A percentile compares a stretch with the other conserved stretches of the same genome.
phyloP scores from a whole-genome alignment of 2,113 vertebrate genomes.

The Edolisoma coerulescens region DNA sequence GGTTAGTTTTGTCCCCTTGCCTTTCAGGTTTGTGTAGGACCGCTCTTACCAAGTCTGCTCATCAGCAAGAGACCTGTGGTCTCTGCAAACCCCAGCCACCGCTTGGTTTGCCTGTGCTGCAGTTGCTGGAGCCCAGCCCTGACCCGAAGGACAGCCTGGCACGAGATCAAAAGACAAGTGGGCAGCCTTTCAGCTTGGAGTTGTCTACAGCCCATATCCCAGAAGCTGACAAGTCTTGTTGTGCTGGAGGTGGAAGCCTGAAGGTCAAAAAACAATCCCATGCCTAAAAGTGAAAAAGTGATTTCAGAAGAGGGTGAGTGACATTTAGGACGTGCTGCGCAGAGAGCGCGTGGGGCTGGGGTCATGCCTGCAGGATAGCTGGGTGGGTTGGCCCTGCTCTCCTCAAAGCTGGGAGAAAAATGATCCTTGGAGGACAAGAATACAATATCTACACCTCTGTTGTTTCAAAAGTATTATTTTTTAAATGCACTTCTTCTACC shows the following conservation, averaged over 20 bases:
- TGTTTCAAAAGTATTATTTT: background rate
- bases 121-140: background rate
- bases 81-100: background rate
- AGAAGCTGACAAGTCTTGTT: background rate
- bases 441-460: background rate
- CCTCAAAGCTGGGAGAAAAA: background rate
- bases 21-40: background rate
- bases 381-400: background rate
- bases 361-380: background rate
- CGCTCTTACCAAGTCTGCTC: fast-evolving
- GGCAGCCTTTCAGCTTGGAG: background rate
- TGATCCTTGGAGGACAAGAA: background rate
- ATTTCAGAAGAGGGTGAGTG: background rate
- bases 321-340: fast-evolving
- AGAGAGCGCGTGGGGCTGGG: fast-evolving
- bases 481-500: background rate
- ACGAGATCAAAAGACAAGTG: background rate
- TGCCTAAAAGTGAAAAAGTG: background rate
- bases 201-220: background rate
- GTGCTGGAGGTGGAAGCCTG: background rate
- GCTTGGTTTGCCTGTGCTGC: background rate
- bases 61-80: fast-evolving
- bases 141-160: background rate
- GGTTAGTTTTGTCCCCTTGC: background rate
- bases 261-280: background rate